Evolutionary conservation across 1,140 invertebrate species (phyloP).

Genomic region (Pentalonia nigronervosa): DNA sequence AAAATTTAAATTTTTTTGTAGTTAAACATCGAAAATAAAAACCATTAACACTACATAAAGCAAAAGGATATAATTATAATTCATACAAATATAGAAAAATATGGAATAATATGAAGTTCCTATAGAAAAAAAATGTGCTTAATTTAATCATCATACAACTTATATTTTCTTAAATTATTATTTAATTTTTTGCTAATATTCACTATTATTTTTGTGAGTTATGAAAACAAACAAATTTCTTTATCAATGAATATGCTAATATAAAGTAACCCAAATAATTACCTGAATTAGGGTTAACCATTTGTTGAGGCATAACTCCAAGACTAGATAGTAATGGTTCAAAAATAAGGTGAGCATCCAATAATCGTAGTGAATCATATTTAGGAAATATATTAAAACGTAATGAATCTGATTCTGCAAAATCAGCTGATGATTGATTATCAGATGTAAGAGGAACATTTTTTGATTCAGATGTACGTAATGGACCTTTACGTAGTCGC

Average conservation of each 20-base stretch:
- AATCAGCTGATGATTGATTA: conserved; percentile 42
- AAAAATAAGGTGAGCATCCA: conserved; percentile 93
- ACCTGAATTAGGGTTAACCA: conserved; percentile 67
- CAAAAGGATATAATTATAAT: not conserved
- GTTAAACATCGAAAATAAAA: not conserved
- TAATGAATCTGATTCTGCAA: conserved; percentile 62
- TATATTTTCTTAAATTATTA: not conserved
- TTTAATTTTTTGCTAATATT: not conserved
- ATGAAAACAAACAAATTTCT: not conserved
- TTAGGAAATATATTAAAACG: conserved; percentile 74
- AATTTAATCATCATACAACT: not conserved
- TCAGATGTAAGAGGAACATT: conserved; percentile 20
- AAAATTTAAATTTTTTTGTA: not conserved
- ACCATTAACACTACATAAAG: not conserved
- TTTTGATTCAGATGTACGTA: conserved; percentile 45
- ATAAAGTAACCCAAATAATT: conserved; percentile 19
- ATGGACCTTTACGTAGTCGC: conserved; percentile 45
- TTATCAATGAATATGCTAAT: not conserved
- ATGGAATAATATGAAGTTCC: not conserved
- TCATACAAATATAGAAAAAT: not conserved
- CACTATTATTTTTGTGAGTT: not conserved
- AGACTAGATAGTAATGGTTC: conserved; percentile 84
- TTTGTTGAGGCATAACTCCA: conserved; percentile 87
- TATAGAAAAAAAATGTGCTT: not conserved
- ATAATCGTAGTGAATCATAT: conserved; percentile 81